A percentile compares a stretch with the other conserved stretches of the same genome.
phyloP scores from a whole-genome alignment of 1,140 invertebrate genomes.

The Cephus cinctus region DNA sequence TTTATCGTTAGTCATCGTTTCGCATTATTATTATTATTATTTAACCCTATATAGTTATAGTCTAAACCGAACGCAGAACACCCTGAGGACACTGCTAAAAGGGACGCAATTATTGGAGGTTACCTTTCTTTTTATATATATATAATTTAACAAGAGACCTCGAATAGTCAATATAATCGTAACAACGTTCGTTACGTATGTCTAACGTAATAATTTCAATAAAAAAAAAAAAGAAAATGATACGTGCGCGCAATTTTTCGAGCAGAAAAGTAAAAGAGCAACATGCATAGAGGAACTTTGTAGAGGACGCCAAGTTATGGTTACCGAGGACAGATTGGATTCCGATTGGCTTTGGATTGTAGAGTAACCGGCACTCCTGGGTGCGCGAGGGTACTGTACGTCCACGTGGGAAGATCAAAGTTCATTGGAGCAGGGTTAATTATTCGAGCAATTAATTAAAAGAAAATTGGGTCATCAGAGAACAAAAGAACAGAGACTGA shows the following conservation, averaged over 20 bases:
- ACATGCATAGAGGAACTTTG: constrained; percentile 5
- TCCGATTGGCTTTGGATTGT: background rate
- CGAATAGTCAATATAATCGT: background rate
- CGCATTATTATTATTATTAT: constrained; percentile 11
- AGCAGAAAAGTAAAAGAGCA: too few relatives aligned
- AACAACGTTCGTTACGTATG: background rate
- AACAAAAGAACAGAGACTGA: background rate
- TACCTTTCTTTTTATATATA: constrained; percentile 7
- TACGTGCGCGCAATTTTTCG: background rate
- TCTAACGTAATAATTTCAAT: background rate
- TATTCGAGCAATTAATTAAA: too few relatives aligned
- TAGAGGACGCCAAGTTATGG: constrained; percentile 2
- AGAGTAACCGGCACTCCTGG: too few relatives aligned
- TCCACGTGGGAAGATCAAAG: too few relatives aligned
- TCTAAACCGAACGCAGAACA: constrained; percentile 12
- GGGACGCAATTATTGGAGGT: constrained; percentile 22
- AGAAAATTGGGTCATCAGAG: too few relatives aligned
- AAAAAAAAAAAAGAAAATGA: background rate
- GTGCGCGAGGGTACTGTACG: too few relatives aligned
- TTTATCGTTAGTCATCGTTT: constrained; percentile 13
- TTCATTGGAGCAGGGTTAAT: too few relatives aligned
- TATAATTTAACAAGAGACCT: too few relatives aligned
- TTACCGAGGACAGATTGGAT: constrained; percentile 3
- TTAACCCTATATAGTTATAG: too few relatives aligned
- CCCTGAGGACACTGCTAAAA: constrained; percentile 13